Evolutionary conservation across 2,797 vertebrate species (phyloP), one percentile per base, ranked within the genome.

Genomic region (Ambastaia sidthimunki): DNA sequence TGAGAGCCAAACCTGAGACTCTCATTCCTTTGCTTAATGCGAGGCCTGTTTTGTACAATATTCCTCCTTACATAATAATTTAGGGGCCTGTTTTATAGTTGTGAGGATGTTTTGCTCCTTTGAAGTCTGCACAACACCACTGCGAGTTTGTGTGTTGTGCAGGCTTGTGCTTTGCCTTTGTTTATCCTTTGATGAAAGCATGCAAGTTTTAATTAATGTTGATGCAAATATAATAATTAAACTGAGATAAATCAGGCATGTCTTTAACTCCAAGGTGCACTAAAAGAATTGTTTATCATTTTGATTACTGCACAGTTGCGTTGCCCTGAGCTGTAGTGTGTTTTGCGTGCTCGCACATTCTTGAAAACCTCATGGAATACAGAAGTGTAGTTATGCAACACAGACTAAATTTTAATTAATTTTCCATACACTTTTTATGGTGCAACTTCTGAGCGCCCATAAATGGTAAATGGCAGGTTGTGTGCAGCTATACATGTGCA

Each of bases 41-140:
- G 47, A 47, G 19, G 67, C 18, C 55, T 69, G 47, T 63, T 82
- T 69, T 75, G 31, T 41, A 37, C 18, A 70, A 66, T 66, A 73
- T 65, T 80, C 31, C 48, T 77, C 25, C 31, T 48, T 67, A 63
- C 34, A 66, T 74, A 73, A 65, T 81, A 67, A 83, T 80, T 80
- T 76, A 71, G 62, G 50, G 59, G 72, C 77, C 73, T 59, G 57
- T 79, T 79, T 69, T 79, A 63, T 41, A 79, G 66, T 37, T 34
- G 60, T 15, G 57, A 57, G 71, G 76, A 71, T 50, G 66, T 55
- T 63, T n/a, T 19, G 1, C 60, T 63, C 16, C 82, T 76, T 83
- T 83, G 82, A 81, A 85, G 67, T 68, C 60, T 0, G 12, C 31
- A 41, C 47, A 63, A 9, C 52, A 21, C 59, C 28, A 28, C 19